These are phyloP conservation scores for Nycticorax nycticorax DNA, from an alignment of 2,113 vertebrate genomes.

Conservation along the genomic window DNA sequence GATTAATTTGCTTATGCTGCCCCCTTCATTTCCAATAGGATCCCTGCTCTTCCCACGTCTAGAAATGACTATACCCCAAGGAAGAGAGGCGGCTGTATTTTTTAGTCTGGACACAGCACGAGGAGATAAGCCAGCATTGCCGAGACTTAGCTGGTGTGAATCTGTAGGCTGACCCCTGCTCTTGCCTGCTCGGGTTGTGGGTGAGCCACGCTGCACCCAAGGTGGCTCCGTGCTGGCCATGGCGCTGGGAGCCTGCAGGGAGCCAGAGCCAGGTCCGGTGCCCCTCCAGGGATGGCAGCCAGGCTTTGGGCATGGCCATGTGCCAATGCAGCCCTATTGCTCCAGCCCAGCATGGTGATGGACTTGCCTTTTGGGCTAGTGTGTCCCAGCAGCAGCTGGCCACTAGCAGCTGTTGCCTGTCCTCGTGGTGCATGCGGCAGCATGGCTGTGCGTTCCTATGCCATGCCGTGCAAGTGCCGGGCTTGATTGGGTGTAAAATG, in stretches of 20 bases:
- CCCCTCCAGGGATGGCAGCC: not conserved
- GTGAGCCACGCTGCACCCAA: accelerated
- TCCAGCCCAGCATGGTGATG: not conserved
- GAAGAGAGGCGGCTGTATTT: not conserved
- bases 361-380: not conserved
- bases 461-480: not conserved
- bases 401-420: not conserved
- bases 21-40: not conserved
- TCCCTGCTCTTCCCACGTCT: not conserved
- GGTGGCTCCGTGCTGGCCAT: not conserved
- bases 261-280: not conserved
- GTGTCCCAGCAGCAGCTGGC: not conserved
- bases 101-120: not conserved
- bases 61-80: not conserved
- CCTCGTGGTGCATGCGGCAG: not conserved
- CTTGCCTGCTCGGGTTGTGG: not conserved
- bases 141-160: not conserved
- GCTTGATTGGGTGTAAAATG: accelerated
- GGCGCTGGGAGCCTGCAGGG: not conserved
- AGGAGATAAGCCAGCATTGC: not conserved
- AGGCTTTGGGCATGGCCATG: not conserved
- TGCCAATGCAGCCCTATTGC: not conserved
- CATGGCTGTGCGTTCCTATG: accelerated
- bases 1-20: conserved; percentile 58
- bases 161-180: not conserved